These are phyloP conservation scores for Hydropotes inermis DNA, from an alignment of 2,113 vertebrate species.

Conservation along the genomic window DNA sequence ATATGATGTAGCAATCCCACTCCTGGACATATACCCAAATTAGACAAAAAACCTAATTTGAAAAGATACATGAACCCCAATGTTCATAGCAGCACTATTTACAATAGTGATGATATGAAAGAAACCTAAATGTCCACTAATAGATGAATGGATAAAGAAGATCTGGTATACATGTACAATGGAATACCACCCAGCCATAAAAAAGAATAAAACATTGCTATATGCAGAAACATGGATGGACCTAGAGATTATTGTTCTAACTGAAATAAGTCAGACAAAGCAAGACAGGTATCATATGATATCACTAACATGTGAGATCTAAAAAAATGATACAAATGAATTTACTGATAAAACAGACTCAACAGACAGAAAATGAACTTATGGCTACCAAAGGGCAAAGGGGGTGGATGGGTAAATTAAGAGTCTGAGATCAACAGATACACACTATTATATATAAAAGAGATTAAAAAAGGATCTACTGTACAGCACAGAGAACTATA, in stretches of 20 bases:
- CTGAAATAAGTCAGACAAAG: background rate
- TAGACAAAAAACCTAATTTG: background rate
- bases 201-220: background rate
- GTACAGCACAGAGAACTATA: background rate
- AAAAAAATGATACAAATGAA: background rate
- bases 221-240: background rate
- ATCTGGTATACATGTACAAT: background rate
- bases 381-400: background rate
- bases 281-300: background rate
- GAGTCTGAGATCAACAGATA: background rate
- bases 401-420: background rate
- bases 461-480: background rate
- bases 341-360: background rate
- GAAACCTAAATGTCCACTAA: background rate
- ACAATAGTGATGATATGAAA: background rate
- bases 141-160: background rate
- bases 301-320: background rate
- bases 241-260: background rate
- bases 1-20: background rate
- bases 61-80: background rate
- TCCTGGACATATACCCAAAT: background rate
- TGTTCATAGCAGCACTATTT: background rate
- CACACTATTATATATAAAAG: background rate
- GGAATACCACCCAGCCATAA: background rate
- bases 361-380: background rate